Evolutionary conservation across 2,888 invertebrate species (phyloP).

Genomic region (Chydorus sphaericus): DNA sequence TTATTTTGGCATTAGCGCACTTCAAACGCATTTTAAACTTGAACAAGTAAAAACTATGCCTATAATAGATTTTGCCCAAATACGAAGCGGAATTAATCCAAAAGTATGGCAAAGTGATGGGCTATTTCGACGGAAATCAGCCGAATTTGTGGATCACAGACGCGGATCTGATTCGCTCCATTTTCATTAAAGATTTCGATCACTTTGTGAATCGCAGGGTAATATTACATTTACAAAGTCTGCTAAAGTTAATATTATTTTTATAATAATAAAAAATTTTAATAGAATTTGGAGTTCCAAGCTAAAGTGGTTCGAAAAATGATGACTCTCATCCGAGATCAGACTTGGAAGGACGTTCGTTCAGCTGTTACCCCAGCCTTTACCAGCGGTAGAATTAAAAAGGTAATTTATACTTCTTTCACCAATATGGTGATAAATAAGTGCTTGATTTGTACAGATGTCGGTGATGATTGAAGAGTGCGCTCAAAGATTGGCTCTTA

Average conservation of each 20-base stretch:
- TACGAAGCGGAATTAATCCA: slow-evolving; percentile 2
- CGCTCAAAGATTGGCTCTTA: not conserved
- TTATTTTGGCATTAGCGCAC: too few relatives aligned
- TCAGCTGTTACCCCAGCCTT: slow-evolving; percentile 11
- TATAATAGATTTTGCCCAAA: slow-evolving; percentile 12
- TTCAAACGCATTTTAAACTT: not conserved
- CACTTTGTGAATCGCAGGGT: not conserved
- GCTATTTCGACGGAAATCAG: slow-evolving; percentile 6
- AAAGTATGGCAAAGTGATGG: slow-evolving; percentile 13
- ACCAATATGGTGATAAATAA: not conserved
- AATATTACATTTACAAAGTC: not conserved
- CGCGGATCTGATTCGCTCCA: slow-evolving; percentile 2
- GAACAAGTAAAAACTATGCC: too few relatives aligned
- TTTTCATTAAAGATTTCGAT: not conserved
- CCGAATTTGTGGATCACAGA: slow-evolving; percentile 5
- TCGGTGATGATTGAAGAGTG: not conserved
- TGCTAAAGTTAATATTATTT: not conserved
- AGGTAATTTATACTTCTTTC: not conserved
- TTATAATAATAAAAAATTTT: too few relatives aligned
- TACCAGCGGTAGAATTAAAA: slow-evolving; percentile 12
- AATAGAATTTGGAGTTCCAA: not conserved
- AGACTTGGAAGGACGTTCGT: slow-evolving; percentile 13
- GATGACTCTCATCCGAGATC: slow-evolving; percentile 2
- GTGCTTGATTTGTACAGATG: not conserved
- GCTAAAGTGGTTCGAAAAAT: slow-evolving; percentile 12